Evolutionary conservation across 2,888 invertebrate genomes (phyloP).

Genomic region (Cremastinae sp.): DNA sequence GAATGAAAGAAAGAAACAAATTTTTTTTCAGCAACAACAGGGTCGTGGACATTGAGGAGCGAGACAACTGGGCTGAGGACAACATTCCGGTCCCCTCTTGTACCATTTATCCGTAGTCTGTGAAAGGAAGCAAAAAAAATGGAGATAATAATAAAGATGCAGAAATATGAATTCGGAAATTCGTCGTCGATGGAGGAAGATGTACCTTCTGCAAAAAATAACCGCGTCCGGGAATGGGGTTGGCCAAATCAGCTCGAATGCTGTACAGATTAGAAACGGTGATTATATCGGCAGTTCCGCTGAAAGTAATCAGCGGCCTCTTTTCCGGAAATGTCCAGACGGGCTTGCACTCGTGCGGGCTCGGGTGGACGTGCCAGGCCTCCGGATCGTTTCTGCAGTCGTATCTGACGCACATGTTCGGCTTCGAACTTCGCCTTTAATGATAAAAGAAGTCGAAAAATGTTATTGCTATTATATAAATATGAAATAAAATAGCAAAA

Average conservation of each 20-base stretch:
- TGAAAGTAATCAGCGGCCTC: conserved; percentile 73
- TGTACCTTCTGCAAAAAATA: conserved; percentile 71
- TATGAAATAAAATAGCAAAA: not conserved
- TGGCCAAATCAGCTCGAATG: conserved; percentile 65
- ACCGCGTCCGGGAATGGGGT: conserved; percentile 69
- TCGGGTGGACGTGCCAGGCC: conserved; percentile 71
- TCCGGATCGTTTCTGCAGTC: conserved; percentile 71
- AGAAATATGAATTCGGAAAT: not conserved
- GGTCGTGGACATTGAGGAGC: conserved; percentile 65
- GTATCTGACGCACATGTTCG: conserved; percentile 68
- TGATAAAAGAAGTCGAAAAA: not conserved
- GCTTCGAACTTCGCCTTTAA: conserved; percentile 60
- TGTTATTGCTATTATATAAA: not conserved
- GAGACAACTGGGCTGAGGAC: conserved; percentile 68
- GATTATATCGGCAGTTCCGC: conserved; percentile 65
- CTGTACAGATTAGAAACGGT: conserved; percentile 66
- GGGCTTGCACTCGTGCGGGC: conserved; percentile 73
- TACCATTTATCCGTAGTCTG: conserved; percentile 71
- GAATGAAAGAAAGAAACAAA: not conserved
- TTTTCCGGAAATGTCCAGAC: conserved; percentile 70
- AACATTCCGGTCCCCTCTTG: conserved; percentile 67
- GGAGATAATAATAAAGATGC: not conserved
- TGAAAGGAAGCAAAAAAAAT: conserved; percentile 24
- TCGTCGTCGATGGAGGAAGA: not conserved
- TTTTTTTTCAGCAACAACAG: conserved; percentile 48